Conservation (phyloP, 53 echinoderm and acorn worm species). For the Temnopleurus reevesii region DNA sequence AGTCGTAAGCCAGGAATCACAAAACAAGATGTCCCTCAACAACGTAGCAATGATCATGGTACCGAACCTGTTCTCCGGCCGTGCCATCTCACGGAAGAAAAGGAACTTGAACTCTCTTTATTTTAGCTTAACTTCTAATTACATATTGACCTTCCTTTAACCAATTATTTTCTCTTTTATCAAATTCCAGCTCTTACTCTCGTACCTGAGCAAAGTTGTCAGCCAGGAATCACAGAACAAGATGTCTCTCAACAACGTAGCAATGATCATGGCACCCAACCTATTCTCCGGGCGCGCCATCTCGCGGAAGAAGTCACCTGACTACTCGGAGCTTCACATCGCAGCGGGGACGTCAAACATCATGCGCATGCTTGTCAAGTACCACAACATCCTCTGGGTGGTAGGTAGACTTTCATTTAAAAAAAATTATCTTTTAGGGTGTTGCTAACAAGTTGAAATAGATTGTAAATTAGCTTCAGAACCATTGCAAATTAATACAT, state of each 20-base stretch:
- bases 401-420: constrained; percentile 63
- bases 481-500: too few species aligned
- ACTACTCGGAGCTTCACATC: constrained; percentile 86
- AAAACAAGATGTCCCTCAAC: neutral
- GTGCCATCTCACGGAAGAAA: constrained; percentile 71
- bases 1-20: neutral
- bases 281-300: constrained; percentile 81
- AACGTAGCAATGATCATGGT: neutral
- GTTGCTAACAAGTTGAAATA: neutral
- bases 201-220: constrained; percentile 80
- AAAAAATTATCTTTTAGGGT: too few species aligned
- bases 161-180: neutral
- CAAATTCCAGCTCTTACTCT: constrained; percentile 75
- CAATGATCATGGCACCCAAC: constrained; percentile 99
- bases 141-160: neutral
- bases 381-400: constrained; percentile 95
- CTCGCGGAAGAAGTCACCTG: constrained; percentile 72
- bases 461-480: too few species aligned
- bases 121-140: neutral
- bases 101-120: too few species aligned
- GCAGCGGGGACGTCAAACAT: constrained; percentile 97
- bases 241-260: constrained; percentile 98
- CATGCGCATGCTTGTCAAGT: constrained; percentile 95
- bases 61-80: constrained; percentile 74
- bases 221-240: constrained; percentile 82